These are phyloP conservation scores for Pissodes strobi DNA, from an alignment of 1,140 invertebrate species.

Conservation along the genomic window DNA sequence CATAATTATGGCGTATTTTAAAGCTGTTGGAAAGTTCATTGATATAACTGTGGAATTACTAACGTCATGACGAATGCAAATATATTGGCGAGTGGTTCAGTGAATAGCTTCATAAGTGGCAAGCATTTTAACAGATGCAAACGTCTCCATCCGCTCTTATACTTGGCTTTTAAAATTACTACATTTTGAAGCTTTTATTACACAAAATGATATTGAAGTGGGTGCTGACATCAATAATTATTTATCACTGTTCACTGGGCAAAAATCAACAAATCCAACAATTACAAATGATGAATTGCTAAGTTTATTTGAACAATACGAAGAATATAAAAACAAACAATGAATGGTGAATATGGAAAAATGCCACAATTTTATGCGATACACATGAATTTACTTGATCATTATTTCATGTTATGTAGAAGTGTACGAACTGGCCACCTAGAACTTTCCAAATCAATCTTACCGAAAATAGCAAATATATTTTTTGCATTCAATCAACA, in stretches of 20 bases:
- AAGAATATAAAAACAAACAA: not conserved
- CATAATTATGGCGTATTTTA: conserved; percentile 54
- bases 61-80: conserved; percentile 49
- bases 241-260: no score
- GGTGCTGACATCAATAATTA: no score
- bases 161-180: no score
- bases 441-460: conserved; percentile 34
- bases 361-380: conserved; percentile 44
- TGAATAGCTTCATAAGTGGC: conserved; percentile 47
- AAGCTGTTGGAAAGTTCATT: conserved; percentile 51
- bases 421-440: conserved; percentile 42
- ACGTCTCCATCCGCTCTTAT: conserved; percentile 48
- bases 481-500: conserved; percentile 39
- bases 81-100: conserved; percentile 47
- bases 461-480: conserved; percentile 38
- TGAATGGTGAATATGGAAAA: conserved; percentile 28
- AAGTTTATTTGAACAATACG: not conserved
- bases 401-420: conserved; percentile 44
- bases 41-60: conserved; percentile 50
- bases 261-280: no score
- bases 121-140: conserved; percentile 54
- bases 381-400: conserved; percentile 45
- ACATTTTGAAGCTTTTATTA: no score
- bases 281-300: not conserved
- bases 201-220: no score